Conservation (phyloP, 2,113 vertebrate genomes). For the Thunnus thynnus region DNA sequence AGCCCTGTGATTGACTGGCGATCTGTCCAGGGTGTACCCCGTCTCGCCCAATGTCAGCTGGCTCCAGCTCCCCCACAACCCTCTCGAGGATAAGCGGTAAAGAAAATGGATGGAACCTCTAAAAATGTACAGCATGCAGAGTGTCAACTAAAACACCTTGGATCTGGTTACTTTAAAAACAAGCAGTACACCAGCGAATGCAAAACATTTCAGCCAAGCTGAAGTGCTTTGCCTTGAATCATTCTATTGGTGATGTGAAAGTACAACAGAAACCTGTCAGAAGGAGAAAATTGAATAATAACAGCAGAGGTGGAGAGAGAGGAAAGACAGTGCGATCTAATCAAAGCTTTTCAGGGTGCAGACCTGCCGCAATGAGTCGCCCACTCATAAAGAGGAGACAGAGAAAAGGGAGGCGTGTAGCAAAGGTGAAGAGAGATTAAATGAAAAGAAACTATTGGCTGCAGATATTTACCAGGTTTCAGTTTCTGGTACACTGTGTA, state of each 20-base stretch:
- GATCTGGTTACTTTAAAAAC: neutral
- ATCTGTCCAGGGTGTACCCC: too few relatives aligned
- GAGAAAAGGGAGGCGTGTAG: conserved; percentile 41
- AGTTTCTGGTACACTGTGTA: conserved; percentile 30
- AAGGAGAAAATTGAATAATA: conserved; percentile 32
- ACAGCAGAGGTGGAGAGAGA: conserved; percentile 12
- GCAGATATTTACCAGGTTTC: conserved; percentile 30
- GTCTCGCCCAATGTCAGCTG: too few relatives aligned
- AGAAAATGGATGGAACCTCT: too few relatives aligned
- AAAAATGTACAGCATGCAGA: neutral
- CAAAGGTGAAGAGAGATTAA: conserved; percentile 39
- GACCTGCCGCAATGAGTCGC: conserved; percentile 52
- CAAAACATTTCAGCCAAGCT: neutral
- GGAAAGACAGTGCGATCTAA: conserved; percentile 34
- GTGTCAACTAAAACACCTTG: neutral
- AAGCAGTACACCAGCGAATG: neutral
- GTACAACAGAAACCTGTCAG: conserved; percentile 7
- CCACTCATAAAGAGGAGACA: conserved; percentile 34
- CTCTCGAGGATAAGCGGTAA: too few relatives aligned
- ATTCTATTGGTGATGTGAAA: neutral
- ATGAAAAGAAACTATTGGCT: conserved; percentile 26
- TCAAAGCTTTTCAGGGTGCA: conserved; percentile 48
- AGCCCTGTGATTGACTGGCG: too few relatives aligned
- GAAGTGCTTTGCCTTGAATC: neutral
- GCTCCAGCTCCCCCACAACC: too few relatives aligned